These are phyloP conservation scores for Drosophila nebulosa DNA, from an alignment of 1,140 invertebrate genomes.

Conservation along the genomic window DNA sequence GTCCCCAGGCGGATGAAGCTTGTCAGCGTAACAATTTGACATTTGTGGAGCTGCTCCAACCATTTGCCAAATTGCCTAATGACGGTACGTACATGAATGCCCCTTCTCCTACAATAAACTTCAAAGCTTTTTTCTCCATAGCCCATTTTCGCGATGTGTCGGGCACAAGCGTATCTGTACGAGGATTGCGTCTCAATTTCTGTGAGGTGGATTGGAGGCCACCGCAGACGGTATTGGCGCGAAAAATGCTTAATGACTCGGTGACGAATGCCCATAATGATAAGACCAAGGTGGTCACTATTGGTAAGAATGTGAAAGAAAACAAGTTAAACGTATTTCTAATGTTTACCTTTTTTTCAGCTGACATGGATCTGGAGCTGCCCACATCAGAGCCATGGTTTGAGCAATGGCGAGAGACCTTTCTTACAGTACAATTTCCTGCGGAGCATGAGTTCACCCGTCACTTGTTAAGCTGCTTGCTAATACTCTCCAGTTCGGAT, in stretches of 20 bases:
- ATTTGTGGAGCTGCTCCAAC: constrained; percentile 94
- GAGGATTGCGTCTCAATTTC: constrained; percentile 90
- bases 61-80: constrained; percentile 90
- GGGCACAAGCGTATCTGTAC: constrained; percentile 87
- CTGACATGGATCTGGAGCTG: constrained; percentile 83
- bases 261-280: constrained; percentile 88
- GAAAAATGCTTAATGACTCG: constrained; percentile 93
- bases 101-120: neutral
- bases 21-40: constrained; percentile 95
- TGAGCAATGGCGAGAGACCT: constrained; percentile 96
- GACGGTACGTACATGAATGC: constrained; percentile 84
- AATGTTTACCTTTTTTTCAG: constrained; percentile 30
- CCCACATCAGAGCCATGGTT: constrained; percentile 95
- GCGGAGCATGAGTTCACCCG: constrained; percentile 98
- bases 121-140: constrained; percentile 63
- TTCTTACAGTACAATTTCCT: constrained; percentile 93
- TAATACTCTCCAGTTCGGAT: constrained; percentile 92
- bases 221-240: constrained; percentile 90
- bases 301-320: constrained; percentile 68
- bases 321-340: neutral
- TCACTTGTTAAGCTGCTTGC: constrained; percentile 94
- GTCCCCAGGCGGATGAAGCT: constrained; percentile 89
- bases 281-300: constrained; percentile 83
- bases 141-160: constrained; percentile 92
- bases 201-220: constrained; percentile 91